Evolutionary conservation across 92 coral and sea anemone species (phyloP).

Genomic region (Anthopleura xanthogrammica): DNA sequence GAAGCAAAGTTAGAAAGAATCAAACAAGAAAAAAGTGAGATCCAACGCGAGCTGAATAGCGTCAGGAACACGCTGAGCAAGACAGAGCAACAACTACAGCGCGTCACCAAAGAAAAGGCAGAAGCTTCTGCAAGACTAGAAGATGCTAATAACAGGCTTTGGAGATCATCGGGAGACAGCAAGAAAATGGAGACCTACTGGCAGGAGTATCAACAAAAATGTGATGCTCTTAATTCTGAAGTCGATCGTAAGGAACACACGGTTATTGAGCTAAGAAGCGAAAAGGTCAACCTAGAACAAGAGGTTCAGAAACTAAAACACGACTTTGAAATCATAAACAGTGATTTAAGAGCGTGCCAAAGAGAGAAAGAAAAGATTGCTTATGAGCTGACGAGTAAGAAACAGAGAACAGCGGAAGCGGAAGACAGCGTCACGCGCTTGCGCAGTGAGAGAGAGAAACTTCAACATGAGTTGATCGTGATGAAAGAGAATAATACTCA

Average conservation of each 20-base stretch:
- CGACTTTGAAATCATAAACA: constrained; percentile 62
- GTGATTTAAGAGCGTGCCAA: constrained; percentile 64
- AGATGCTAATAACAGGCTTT: constrained; percentile 55
- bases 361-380: constrained; percentile 68
- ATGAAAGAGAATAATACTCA: constrained; percentile 81
- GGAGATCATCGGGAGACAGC: constrained; percentile 53
- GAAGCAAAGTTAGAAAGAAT: constrained; percentile 59
- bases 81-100: constrained; percentile 76
- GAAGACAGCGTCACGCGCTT: constrained; percentile 57
- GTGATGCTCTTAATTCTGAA: constrained; percentile 53
- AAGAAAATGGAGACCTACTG: constrained; percentile 55
- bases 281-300: constrained; percentile 59
- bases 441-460: constrained; percentile 66
- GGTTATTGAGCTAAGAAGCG: constrained; percentile 60
- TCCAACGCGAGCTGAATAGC: constrained; percentile 58
- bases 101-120: constrained; percentile 59
- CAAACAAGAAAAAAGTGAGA: constrained; percentile 61
- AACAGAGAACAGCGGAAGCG: constrained; percentile 52
- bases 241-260: constrained; percentile 62
- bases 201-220: constrained; percentile 69
- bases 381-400: constrained; percentile 46
- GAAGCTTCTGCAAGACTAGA: constrained; percentile 62
- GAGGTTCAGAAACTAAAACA: constrained; percentile 76
- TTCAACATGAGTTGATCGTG: constrained; percentile 58
- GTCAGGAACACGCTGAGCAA: constrained; percentile 55